A percentile compares a stretch with the other conserved stretches of the same genome.
phyloP scores from a whole-genome alignment of 30 jellyfish, hydroid and myxozoan species.

The Nemopilema nomurai region DNA sequence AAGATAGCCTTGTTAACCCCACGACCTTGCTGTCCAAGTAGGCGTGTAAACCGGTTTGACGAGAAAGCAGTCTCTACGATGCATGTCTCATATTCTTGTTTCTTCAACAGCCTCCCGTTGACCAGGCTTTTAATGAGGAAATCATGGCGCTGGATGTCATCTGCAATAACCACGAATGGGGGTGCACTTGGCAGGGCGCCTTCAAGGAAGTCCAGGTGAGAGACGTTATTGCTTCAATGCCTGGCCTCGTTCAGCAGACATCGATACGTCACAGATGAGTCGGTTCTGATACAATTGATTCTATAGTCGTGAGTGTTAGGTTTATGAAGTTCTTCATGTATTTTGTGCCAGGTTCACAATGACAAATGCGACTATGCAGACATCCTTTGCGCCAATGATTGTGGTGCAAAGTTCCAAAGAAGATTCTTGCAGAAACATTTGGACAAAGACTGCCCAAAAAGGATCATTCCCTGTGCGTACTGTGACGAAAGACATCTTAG shows the following conservation, averaged over 20 bases:
- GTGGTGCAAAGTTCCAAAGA: slow-evolving; percentile 97
- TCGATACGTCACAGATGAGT: no score
- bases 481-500: slow-evolving; percentile 91
- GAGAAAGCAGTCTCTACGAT: background rate
- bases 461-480: slow-evolving; percentile 92
- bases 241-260: background rate
- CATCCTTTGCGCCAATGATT: slow-evolving; percentile 90
- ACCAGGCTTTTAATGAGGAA: slow-evolving; percentile 66
- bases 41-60: background rate
- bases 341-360: slow-evolving; percentile 67
- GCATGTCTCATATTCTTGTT: background rate
- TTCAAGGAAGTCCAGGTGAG: slow-evolving; percentile 78
- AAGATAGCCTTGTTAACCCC: no score
- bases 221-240: background rate
- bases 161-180: slow-evolving; percentile 93
- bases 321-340: background rate
- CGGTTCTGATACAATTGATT: background rate
- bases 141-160: slow-evolving; percentile 75
- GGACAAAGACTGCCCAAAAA: slow-evolving; percentile 97
- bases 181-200: slow-evolving; percentile 91
- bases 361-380: slow-evolving; percentile 88
- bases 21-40: background rate
- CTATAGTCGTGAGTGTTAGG: background rate
- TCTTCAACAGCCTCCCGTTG: slow-evolving; percentile 69
- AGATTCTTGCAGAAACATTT: slow-evolving; percentile 93